Conservation (phyloP, 2,888 invertebrate species). For the Marronus borbonicus region DNA sequence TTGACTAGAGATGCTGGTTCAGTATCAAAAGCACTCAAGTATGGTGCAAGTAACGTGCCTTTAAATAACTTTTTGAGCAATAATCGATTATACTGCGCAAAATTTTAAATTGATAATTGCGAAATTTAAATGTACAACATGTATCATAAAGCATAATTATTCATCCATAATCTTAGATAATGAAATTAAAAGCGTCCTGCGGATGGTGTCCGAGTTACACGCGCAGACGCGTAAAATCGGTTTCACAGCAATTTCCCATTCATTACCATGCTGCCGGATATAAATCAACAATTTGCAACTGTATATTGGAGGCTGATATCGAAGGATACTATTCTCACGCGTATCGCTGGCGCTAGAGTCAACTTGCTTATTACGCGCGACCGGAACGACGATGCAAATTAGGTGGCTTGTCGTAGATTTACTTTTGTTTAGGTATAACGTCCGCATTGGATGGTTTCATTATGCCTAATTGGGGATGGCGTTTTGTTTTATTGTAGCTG, state of each 20-base stretch:
- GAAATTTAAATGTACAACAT: too few relatives aligned
- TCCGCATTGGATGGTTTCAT: conserved; percentile 10
- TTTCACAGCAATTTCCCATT: conserved; percentile 9
- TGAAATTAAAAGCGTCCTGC: background rate
- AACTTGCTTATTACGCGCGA: conserved; percentile 17
- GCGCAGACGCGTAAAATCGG: background rate
- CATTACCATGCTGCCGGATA: conserved; percentile 2
- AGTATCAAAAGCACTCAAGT: too few relatives aligned
- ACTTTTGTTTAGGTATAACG: conserved; percentile 24
- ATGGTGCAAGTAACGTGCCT: too few relatives aligned
- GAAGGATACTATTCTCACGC: conserved; percentile 33
- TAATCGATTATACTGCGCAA: too few relatives aligned
- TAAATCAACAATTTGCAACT: conserved; percentile 40
- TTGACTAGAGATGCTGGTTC: too few relatives aligned
- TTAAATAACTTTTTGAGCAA: too few relatives aligned
- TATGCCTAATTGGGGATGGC: conserved; percentile 8
- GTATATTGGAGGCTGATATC: conserved; percentile 24
- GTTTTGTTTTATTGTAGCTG: conserved; percentile 14
- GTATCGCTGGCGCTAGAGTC: conserved; percentile 23
- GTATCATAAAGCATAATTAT: too few relatives aligned
- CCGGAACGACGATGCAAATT: conserved; percentile 24
- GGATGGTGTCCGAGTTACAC: background rate
- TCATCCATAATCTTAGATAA: background rate
- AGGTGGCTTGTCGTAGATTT: conserved; percentile 11
- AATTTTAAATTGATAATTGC: too few relatives aligned